Evolutionary conservation across 2,888 invertebrate species (phyloP).

Genomic region (Cepaea hortensis): DNA sequence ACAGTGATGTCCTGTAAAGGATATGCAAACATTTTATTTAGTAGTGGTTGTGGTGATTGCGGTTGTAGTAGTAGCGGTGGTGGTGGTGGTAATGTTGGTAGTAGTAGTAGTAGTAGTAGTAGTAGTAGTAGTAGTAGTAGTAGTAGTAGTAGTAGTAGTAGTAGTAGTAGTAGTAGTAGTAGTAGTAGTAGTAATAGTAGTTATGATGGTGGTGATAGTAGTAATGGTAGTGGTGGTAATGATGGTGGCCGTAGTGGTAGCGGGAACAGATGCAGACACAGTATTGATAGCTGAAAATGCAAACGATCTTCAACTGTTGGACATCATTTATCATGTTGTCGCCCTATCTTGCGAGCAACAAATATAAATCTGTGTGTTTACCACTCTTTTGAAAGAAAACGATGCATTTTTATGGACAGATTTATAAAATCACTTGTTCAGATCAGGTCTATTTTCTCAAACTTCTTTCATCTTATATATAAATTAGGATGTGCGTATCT

Average conservation of each 20-base stretch:
- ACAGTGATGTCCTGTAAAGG: too few species aligned
- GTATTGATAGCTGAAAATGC: background rate
- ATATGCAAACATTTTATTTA: background rate
- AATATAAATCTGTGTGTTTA: too few species aligned
- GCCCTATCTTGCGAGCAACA: too few species aligned
- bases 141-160: constrained; percentile 37
- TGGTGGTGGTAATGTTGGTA: background rate
- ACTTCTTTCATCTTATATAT: background rate
- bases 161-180: constrained; percentile 35
- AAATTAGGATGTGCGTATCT: too few species aligned
- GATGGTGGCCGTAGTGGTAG: constrained; percentile 19
- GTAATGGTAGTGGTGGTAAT: constrained; percentile 24
- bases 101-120: constrained; percentile 33
- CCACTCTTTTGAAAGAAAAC: too few species aligned
- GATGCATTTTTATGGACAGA: too few species aligned
- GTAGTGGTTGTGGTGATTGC: constrained; percentile 23
- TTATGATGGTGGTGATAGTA: constrained; percentile 8
- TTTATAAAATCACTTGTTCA: too few species aligned
- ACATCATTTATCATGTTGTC: too few species aligned
- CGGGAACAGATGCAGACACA: background rate
- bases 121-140: constrained; percentile 43
- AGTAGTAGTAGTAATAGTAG: constrained; percentile 21
- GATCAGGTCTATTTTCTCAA: background rate
- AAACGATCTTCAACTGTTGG: background rate
- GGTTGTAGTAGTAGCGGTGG: constrained; percentile 13